Percentiles rank a stretch among this genome's conserved stretches.
These are phyloP conservation scores for Tragelaphus buxtoni DNA, from an alignment of 2,113 vertebrate species.

Conservation along the genomic window DNA sequence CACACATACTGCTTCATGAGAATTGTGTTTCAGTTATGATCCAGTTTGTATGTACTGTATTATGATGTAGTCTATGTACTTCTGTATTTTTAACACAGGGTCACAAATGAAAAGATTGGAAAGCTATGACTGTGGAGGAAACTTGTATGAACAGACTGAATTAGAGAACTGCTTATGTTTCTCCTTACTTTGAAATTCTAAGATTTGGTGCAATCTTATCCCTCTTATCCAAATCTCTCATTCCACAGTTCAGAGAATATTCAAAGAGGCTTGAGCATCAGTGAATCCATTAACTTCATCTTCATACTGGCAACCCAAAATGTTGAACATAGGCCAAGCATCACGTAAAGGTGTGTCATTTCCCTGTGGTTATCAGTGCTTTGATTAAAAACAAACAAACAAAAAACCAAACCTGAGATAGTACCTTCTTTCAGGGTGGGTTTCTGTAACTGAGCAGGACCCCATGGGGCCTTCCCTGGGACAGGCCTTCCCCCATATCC, in stretches of 20 bases:
- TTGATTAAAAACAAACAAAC: not conserved
- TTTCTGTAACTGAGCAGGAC: not conserved
- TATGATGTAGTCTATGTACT: not conserved
- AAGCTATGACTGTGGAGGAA: not conserved
- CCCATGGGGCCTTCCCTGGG: not conserved
- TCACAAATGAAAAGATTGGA: not conserved
- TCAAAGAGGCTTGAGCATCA: not conserved
- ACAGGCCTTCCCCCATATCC: not conserved
- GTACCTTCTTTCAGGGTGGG: not conserved
- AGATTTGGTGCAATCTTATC: not conserved
- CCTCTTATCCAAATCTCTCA: not conserved
- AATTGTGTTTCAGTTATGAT: not conserved
- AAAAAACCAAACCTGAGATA: not conserved
- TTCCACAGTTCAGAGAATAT: not conserved
- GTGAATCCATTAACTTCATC: not conserved
- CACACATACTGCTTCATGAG: not conserved
- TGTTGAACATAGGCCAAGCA: not conserved
- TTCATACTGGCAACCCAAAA: not conserved
- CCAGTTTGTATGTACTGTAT: not conserved
- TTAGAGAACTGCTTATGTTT: not conserved
- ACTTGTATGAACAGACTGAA: not conserved
- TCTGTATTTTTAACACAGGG: not conserved
- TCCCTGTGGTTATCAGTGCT: not conserved
- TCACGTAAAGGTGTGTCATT: not conserved
- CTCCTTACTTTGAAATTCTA: not conserved